phyloP scores from a whole-genome alignment of 2,113 vertebrate species.

The Mus pahari region DNA sequence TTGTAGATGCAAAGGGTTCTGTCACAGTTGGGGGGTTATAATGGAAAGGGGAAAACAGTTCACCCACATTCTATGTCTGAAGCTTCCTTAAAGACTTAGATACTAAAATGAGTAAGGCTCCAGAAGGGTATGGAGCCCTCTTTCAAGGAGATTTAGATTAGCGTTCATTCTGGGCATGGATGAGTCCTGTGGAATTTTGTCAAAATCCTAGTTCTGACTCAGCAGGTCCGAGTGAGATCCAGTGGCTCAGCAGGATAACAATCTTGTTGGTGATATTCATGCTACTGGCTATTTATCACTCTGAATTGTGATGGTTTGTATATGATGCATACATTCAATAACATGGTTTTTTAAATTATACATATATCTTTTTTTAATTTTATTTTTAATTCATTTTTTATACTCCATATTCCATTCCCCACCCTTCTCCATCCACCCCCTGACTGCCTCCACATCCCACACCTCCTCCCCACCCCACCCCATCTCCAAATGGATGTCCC shows the following conservation, averaged over 20 bases:
- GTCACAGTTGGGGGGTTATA: background rate
- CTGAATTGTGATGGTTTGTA: background rate
- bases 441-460: too few relatives aligned
- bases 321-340: background rate
- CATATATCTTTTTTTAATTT: too few relatives aligned
- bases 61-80: background rate
- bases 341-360: background rate
- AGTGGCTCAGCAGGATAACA: background rate
- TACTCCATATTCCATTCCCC: too few relatives aligned
- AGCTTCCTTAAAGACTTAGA: background rate
- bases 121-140: too few relatives aligned
- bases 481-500: too few relatives aligned
- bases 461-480: too few relatives aligned
- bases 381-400: too few relatives aligned
- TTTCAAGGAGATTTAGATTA: background rate
- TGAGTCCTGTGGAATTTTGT: background rate
- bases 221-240: background rate
- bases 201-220: background rate
- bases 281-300: background rate
- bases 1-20: background rate
- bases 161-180: background rate
- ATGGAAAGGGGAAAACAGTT: background rate
- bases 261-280: background rate
- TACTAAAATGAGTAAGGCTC: background rate
- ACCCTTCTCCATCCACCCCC: too few relatives aligned